A percentile compares a stretch with the other conserved stretches of the same genome.
These are phyloP conservation scores for Scylla paramamosain DNA, from an alignment of 1,140 invertebrate genomes.

Conservation along the genomic window DNA sequence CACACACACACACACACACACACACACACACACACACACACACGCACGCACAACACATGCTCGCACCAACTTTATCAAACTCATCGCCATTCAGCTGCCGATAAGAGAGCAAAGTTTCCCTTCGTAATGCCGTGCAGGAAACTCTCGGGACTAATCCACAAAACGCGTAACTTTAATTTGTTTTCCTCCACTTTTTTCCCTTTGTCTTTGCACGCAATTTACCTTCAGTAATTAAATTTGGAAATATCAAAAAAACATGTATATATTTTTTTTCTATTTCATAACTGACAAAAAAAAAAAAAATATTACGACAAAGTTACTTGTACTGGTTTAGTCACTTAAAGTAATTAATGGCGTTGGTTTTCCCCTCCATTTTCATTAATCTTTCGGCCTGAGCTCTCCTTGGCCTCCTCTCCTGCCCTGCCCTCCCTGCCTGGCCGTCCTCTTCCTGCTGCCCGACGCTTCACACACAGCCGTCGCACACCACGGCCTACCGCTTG, in stretches of 20 bases:
- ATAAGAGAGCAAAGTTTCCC: not conserved
- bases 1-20: not conserved
- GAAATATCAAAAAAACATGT: not conserved
- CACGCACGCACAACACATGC: not conserved
- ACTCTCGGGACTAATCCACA: not conserved
- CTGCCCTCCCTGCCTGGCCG: too few relatives aligned
- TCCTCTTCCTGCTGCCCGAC: too few relatives aligned
- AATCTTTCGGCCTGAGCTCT: too few relatives aligned
- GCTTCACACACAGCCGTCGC: too few relatives aligned
- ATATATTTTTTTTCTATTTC: too few relatives aligned
- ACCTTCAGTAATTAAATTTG: not conserved
- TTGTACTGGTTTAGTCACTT: too few relatives aligned
- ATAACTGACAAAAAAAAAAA: too few relatives aligned
- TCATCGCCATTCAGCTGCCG: not conserved
- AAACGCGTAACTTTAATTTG: not conserved
- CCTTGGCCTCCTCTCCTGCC: too few relatives aligned
- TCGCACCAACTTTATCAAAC: not conserved
- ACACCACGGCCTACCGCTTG: too few relatives aligned
- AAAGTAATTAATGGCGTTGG: too few relatives aligned
- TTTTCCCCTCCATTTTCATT: too few relatives aligned
- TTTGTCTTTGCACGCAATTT: not conserved
- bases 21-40: not conserved
- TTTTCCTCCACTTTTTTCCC: not conserved
- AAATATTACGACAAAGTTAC: too few relatives aligned
- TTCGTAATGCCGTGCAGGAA: not conserved